Conservation (phyloP, 2,113 vertebrate genomes). For the Ploceus nigricollis region DNA sequence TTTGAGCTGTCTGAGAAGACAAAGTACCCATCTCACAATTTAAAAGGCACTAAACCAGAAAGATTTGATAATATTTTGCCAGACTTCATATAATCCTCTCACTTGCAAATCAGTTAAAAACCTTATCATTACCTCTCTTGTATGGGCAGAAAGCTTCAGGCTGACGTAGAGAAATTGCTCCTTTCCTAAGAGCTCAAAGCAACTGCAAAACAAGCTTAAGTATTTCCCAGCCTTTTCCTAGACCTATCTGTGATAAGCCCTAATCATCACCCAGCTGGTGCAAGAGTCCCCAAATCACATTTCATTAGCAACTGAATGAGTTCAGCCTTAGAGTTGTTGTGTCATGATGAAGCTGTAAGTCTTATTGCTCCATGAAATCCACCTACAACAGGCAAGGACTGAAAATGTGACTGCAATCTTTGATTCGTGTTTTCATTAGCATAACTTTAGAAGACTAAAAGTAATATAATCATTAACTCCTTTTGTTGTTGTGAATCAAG, state of each 20-base stretch:
- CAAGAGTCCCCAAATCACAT: background rate
- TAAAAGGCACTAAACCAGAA: background rate
- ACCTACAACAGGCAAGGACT: background rate
- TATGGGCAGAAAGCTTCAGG: background rate
- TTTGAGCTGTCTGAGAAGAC: background rate
- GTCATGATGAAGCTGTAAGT: background rate
- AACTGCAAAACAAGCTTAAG: background rate
- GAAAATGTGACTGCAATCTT: background rate
- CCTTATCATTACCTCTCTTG: background rate
- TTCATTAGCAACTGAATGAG: background rate
- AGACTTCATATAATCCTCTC: background rate
- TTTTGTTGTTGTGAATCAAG: background rate
- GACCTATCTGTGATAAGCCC: background rate
- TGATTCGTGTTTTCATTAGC: conserved; percentile 10
- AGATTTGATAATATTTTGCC: background rate
- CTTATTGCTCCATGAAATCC: background rate
- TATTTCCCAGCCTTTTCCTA: conserved; percentile 22
- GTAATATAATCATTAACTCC: background rate
- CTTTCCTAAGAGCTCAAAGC: background rate
- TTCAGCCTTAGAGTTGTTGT: background rate
- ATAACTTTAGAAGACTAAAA: background rate
- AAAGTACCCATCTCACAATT: background rate
- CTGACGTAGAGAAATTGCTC: background rate
- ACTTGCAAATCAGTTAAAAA: background rate
- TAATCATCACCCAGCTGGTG: conserved; percentile 29